Evolutionary conservation across 2,797 vertebrate species (phyloP).

Genomic region (Clamator glandarius): DNA sequence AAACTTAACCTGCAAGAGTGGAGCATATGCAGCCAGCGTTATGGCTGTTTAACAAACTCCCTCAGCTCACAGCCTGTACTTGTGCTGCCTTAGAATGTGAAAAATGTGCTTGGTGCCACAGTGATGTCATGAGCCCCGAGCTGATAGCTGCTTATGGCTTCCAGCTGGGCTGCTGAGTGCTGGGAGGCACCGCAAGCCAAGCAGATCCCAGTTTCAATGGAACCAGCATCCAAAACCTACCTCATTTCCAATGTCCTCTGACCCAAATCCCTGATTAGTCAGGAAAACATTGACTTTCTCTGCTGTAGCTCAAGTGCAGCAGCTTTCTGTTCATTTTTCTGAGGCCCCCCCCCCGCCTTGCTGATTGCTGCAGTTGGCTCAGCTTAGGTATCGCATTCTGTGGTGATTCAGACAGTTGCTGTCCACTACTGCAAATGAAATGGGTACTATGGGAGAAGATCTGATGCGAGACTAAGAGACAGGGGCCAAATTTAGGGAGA

Average conservation of each 20-base stretch:
- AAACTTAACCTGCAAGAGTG: slow-evolving; percentile 27
- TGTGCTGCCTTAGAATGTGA: slow-evolving; percentile 8
- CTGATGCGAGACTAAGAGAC: neutral
- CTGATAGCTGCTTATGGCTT: slow-evolving; percentile 48
- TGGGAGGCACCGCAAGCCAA: neutral
- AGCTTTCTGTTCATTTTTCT: neutral
- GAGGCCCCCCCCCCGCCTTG: neutral
- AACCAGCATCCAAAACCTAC: neutral
- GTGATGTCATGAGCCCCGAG: slow-evolving; percentile 48
- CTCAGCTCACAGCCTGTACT: slow-evolving; percentile 29
- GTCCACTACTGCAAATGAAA: neutral
- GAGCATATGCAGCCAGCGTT: neutral
- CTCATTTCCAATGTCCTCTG: neutral
- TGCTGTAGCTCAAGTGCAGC: neutral
- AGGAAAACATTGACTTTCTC: neutral
- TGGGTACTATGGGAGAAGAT: neutral
- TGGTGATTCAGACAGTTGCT: neutral
- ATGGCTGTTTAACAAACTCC: neutral
- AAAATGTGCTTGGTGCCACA: slow-evolving; percentile 12
- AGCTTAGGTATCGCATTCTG: neutral
- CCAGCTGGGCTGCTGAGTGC: slow-evolving; percentile 70
- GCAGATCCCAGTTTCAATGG: neutral
- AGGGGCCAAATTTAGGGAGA: neutral
- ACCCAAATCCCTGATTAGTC: neutral
- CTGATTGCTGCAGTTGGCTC: neutral